Percentiles rank a stretch among this genome's conserved stretches.
Evolutionary conservation across 2,888 invertebrate genomes (phyloP).

Genomic region (Cenopis cana): DNA sequence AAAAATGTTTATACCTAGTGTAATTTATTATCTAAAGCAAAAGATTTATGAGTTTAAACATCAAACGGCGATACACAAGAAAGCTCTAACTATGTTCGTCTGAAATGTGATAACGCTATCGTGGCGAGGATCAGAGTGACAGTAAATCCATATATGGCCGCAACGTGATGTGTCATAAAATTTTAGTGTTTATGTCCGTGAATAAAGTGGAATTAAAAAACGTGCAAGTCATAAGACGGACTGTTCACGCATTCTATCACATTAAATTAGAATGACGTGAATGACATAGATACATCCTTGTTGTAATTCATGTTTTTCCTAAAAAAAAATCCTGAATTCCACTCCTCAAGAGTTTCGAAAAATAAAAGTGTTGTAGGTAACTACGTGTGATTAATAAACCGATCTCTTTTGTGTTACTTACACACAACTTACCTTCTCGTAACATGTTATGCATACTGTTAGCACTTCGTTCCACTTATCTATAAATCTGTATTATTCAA

Average conservation of each 20-base stretch:
- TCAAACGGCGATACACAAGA: constrained; percentile 34
- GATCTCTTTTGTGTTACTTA: neutral
- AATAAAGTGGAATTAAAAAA: constrained; percentile 2
- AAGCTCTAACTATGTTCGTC: constrained; percentile 29
- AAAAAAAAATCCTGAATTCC: neutral
- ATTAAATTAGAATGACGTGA: too few relatives aligned
- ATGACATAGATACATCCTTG: too few relatives aligned
- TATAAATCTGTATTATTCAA: neutral
- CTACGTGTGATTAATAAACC: too few relatives aligned
- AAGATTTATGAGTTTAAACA: constrained; percentile 35
- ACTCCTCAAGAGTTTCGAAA: neutral
- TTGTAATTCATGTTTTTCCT: neutral
- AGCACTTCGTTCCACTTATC: neutral
- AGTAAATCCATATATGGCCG: constrained; percentile 33
- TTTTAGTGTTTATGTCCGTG: constrained; percentile 20
- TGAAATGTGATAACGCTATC: constrained; percentile 44
- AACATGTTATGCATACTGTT: neutral
- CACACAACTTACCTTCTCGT: neutral
- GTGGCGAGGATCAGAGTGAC: constrained; percentile 19
- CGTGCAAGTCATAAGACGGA: neutral
- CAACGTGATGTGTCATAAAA: constrained; percentile 33
- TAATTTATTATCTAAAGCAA: constrained; percentile 25
- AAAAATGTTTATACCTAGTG: neutral
- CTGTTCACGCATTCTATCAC: neutral
- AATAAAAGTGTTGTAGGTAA: neutral